Conservation (phyloP, 2,888 invertebrate genomes). For the Orgyia antiqua region DNA sequence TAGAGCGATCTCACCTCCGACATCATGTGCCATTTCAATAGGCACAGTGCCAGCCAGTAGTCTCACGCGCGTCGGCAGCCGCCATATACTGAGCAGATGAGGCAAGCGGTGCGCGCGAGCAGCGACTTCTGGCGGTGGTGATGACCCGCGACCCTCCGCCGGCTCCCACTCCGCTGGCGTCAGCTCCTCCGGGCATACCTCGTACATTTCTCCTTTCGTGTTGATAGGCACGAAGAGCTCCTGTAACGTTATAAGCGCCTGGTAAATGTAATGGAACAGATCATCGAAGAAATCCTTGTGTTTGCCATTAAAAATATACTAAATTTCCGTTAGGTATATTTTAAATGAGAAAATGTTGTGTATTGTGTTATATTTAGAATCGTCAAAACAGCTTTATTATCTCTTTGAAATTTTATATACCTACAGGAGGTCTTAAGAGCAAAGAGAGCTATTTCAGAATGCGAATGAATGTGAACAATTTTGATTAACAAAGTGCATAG, state of each 20-base stretch:
- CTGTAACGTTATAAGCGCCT: constrained; percentile 61
- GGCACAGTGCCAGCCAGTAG: constrained; percentile 79
- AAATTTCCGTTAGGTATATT: too few species aligned
- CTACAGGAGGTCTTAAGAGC: too few species aligned
- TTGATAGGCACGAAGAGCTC: constrained; percentile 85
- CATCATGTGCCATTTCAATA: constrained; percentile 79
- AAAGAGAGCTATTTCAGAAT: too few species aligned
- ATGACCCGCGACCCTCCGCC: constrained; percentile 62
- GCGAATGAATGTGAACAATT: too few species aligned
- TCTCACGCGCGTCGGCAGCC: constrained; percentile 78
- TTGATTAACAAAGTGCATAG: too few species aligned
- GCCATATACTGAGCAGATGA: constrained; percentile 77
- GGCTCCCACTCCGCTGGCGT: constrained; percentile 74
- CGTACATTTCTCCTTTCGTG: constrained; percentile 86
- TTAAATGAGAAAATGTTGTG: too few species aligned
- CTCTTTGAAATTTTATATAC: too few species aligned
- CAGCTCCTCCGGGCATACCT: constrained; percentile 76
- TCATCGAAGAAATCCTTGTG: too few species aligned
- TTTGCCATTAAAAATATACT: too few species aligned
- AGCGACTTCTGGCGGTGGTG: constrained; percentile 67
- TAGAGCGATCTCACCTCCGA: constrained; percentile 79
- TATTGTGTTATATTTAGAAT: too few species aligned
- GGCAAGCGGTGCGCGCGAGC: constrained; percentile 74
- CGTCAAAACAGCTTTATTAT: too few species aligned
- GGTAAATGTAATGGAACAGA: too few species aligned